A percentile compares a stretch with the other conserved stretches of the same genome.
Evolutionary conservation across 53 echinoderm and acorn worm species (phyloP).

Genomic region (Echinometra lucunter): DNA sequence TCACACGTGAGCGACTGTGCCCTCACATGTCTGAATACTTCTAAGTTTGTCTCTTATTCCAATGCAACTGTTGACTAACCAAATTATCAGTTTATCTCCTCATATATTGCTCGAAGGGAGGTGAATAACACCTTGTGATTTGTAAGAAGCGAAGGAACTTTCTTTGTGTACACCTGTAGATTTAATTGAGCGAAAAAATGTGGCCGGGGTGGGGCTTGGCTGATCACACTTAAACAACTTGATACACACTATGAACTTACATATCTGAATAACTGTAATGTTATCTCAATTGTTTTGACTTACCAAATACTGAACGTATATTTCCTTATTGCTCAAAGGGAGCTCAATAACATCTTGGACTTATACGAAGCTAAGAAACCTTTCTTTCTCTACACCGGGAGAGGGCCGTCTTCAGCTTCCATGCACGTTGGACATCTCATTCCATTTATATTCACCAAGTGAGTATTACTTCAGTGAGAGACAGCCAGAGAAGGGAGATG

Average conservation of each 20-base stretch:
- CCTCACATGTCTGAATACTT: no score
- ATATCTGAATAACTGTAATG: no score
- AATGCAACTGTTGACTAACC: neutral
- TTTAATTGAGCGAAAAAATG: no score
- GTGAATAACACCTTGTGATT: slow-evolving; percentile 81
- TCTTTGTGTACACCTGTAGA: slow-evolving; percentile 94
- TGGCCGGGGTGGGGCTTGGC: no score
- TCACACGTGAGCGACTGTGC: no score
- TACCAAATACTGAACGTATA: neutral
- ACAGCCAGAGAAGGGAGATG: no score
- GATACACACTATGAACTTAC: no score
- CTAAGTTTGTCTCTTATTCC: no score
- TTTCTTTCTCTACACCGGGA: slow-evolving; percentile 94
- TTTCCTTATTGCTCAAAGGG: slow-evolving; percentile 74
- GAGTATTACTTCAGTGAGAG: slow-evolving; percentile 45
- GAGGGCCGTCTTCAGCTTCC: slow-evolving; percentile 89
- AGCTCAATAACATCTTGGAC: slow-evolving; percentile 83
- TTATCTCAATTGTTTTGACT: neutral
- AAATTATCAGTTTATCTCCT: neutral
- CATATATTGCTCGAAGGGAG: slow-evolving; percentile 77
- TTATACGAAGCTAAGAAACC: slow-evolving; percentile 92
- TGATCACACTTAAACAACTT: no score
- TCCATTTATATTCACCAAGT: slow-evolving; percentile 98
- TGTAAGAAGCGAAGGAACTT: slow-evolving; percentile 90
- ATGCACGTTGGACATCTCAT: slow-evolving; percentile 96